phyloP scores from a whole-genome alignment of 1,140 invertebrate genomes.

The Apis dorsata region DNA sequence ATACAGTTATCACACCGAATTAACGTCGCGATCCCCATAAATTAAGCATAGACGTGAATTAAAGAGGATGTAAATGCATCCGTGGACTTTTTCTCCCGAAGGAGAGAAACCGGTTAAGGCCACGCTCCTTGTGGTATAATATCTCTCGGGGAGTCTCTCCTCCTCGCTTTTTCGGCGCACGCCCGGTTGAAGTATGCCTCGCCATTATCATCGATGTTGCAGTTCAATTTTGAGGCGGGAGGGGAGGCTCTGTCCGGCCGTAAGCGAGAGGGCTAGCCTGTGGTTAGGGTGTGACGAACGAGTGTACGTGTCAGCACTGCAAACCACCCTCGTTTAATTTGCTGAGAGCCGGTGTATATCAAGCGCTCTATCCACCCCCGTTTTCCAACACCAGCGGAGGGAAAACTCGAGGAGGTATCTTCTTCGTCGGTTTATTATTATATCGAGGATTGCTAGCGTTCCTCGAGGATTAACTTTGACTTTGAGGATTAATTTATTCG shows the following conservation, averaged over 20 bases:
- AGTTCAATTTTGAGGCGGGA: constrained; percentile 57
- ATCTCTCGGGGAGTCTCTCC: neutral
- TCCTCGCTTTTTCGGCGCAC: constrained; percentile 7
- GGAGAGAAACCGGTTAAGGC: constrained; percentile 50
- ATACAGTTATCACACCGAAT: constrained; percentile 12
- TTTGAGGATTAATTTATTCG: too few species aligned
- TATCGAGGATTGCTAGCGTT: too few species aligned
- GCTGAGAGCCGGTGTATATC: constrained; percentile 65
- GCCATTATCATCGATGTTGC: constrained; percentile 66
- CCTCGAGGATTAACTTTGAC: too few species aligned
- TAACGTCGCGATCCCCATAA: constrained; percentile 5
- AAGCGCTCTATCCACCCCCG: constrained; percentile 18
- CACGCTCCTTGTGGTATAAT: neutral
- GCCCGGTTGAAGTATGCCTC: constrained; percentile 59
- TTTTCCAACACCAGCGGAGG: neutral
- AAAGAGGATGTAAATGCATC: constrained; percentile 32
- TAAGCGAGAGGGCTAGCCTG: constrained; percentile 49
- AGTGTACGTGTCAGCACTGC: constrained; percentile 70
- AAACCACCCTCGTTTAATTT: constrained; percentile 70
- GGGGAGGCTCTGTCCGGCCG: constrained; percentile 8
- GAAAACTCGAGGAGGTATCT: constrained; percentile 39
- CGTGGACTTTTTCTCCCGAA: too few species aligned
- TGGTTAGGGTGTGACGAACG: constrained; percentile 68
- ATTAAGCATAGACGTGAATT: constrained; percentile 38
- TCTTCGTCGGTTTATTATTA: too few species aligned